These are phyloP conservation scores for Agrochola circellaris DNA, from an alignment of 2,888 invertebrate species.

Conservation along the genomic window DNA sequence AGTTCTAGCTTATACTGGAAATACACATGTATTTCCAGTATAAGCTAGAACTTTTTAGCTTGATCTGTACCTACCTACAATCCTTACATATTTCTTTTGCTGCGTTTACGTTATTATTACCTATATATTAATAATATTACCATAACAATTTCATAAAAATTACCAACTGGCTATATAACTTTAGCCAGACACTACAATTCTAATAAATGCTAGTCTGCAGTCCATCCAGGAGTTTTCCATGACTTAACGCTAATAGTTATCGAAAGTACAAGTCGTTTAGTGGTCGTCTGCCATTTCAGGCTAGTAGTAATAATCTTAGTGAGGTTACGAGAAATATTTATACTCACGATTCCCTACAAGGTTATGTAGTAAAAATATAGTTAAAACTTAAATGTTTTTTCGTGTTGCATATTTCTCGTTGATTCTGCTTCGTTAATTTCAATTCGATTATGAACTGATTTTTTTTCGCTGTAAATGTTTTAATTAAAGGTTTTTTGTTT, in stretches of 20 bases:
- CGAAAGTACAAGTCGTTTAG: conserved; percentile 17
- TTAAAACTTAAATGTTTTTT: conserved; percentile 17
- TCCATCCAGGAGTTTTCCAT: conserved; percentile 45
- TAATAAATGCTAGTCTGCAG: not conserved
- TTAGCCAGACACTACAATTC: not conserved
- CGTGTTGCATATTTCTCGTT: not conserved
- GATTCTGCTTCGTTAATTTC: not conserved
- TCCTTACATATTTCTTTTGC: no score
- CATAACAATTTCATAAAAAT: not conserved
- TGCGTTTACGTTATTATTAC: no score
- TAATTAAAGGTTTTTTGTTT: no score
- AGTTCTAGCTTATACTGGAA: no score
- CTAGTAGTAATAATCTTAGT: conserved; percentile 9
- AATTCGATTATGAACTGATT: not conserved
- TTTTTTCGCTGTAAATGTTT: not conserved
- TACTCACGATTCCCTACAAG: conserved; percentile 41
- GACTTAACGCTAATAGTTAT: conserved; percentile 39
- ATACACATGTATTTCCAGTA: no score
- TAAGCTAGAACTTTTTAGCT: no score
- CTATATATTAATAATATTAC: no score
- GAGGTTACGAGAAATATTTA: conserved; percentile 14
- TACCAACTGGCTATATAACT: not conserved
- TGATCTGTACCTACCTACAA: no score
- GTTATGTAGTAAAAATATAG: conserved; percentile 20
- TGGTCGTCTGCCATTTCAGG: conserved; percentile 47